A percentile compares a stretch with the other conserved stretches of the same genome.
Conservation (phyloP, 2,797 vertebrate species). For the Rhinatrema bivittatum region DNA sequence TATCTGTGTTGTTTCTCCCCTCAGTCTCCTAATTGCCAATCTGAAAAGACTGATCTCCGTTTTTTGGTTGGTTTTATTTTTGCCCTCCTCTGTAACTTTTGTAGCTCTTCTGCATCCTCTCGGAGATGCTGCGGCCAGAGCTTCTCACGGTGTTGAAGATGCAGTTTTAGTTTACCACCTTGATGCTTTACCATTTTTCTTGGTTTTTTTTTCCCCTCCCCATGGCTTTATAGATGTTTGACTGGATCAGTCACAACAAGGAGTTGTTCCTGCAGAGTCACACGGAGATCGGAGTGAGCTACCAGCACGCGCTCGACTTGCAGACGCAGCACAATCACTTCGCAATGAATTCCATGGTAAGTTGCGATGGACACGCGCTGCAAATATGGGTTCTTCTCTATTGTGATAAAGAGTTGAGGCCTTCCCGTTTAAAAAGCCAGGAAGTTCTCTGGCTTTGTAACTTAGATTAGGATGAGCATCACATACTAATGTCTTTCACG, state of each 20-base stretch:
- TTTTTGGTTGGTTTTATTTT: too few species aligned
- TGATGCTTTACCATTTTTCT: too few species aligned
- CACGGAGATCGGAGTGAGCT: conserved; percentile 90
- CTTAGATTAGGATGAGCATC: too few species aligned
- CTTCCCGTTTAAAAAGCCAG: background rate
- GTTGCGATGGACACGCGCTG: background rate
- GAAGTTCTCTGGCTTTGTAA: accelerated
- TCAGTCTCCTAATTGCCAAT: too few species aligned
- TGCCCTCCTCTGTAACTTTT: too few species aligned
- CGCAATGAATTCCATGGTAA: conserved; percentile 98
- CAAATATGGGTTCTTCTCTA: accelerated
- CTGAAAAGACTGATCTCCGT: too few species aligned
- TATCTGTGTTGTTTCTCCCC: too few species aligned
- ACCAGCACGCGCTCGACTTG: conserved; percentile 91
- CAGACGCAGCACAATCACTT: conserved; percentile 98
- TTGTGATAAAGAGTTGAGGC: accelerated
- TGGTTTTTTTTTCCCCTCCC: too few species aligned
- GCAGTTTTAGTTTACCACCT: too few species aligned
- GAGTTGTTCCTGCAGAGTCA: conserved; percentile 94
- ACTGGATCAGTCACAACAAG: conserved; percentile 99
- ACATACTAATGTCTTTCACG: background rate
- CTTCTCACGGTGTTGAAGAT: too few species aligned
- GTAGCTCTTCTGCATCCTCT: too few species aligned
- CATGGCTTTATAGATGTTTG: conserved; percentile 79
- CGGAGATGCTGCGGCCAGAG: too few species aligned